A percentile compares a stretch with the other conserved stretches of the same genome.
phyloP scores from a whole-genome alignment of 2,797 vertebrate genomes.

The Varecia variegata region DNA sequence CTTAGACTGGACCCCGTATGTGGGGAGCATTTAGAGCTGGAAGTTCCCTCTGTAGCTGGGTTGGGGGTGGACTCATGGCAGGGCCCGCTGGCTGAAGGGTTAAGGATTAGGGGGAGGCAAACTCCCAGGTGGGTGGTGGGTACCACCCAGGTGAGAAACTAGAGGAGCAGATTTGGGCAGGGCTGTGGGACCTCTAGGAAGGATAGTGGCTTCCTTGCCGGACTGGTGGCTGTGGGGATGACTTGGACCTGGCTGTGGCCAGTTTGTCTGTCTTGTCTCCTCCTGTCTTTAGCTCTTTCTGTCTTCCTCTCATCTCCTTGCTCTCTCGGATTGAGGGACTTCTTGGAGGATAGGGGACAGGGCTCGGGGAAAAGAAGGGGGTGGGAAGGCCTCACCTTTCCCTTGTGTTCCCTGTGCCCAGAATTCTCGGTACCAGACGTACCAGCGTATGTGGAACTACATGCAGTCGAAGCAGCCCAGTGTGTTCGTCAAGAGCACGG shows the following conservation, averaged over 20 bases:
- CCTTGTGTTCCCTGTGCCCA: constrained; percentile 57
- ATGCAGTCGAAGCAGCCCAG: constrained; percentile 95
- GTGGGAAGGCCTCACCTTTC: not conserved
- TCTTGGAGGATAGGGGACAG: not conserved
- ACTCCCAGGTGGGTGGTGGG: not conserved
- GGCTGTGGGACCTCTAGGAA: not conserved
- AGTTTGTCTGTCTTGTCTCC: not conserved
- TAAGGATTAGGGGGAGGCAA: not conserved
- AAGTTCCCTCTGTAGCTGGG: not conserved
- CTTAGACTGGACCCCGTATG: not conserved
- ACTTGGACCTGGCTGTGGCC: not conserved
- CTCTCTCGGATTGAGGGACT: not conserved
- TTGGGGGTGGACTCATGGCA: not conserved
- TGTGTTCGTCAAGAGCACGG: constrained; percentile 95
- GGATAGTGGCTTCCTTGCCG: not conserved
- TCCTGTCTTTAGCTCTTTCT: not conserved
- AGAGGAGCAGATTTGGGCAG: not conserved
- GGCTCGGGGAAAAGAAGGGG: not conserved
- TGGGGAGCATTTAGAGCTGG: not conserved
- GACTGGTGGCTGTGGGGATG: not conserved
- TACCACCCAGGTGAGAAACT: not conserved
- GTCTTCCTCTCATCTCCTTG: not conserved
- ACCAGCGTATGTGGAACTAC: constrained; percentile 97
- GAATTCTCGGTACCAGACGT: constrained; percentile 94
- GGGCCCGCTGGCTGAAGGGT: not conserved